Evolutionary conservation across 1,140 invertebrate genomes (phyloP), one percentile per base, ranked within the genome.

Genomic region (Sitobion miscanthi): DNA sequence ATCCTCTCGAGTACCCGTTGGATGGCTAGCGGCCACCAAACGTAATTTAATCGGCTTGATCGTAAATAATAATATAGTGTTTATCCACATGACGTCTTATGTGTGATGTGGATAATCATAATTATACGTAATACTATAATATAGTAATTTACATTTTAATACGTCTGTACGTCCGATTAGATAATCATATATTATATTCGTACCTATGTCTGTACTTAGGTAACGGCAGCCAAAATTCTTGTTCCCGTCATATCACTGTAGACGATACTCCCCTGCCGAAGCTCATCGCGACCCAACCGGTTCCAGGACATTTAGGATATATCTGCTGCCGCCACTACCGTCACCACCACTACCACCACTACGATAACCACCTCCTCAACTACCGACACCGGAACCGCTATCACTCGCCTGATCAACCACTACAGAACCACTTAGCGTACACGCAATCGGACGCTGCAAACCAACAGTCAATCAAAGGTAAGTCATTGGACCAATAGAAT

Each of bases 391-490:
- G 42, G 35, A 49, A 88, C 49, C 47, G 25, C 45, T 30, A 21
- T 45, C n/a, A 88, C 1, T 57, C 52, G 45, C 35, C n/a, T 17
- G 86, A 87, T 87, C 85, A 45, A 85, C 83, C 42, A 85, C 23
- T 30, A 11, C 30, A 89, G 30, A 20, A 54, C 7, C 8, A 54
- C n/a, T 89, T 42, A 89, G 88, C 47, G 47, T 87, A 17, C 30
- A n/a, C 88, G 52, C 88, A 87, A 49, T 21, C 86, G 47, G 49
- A 42, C 88, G 35, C 35, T 89, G 57, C 14, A 89, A 57, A 88
- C n/a, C 88, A 38, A 91, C 38, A 91, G 90, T 91, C 90, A 91
- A 91, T 91, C 90, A 91, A 91, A 91, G 90, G 90, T 91, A 17
- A 77, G 90, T 91, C 52, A 5, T 42, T 42, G 42, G 20, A 83